Conservation (phyloP, 2,888 invertebrate species). For the Erynnis tages region DNA sequence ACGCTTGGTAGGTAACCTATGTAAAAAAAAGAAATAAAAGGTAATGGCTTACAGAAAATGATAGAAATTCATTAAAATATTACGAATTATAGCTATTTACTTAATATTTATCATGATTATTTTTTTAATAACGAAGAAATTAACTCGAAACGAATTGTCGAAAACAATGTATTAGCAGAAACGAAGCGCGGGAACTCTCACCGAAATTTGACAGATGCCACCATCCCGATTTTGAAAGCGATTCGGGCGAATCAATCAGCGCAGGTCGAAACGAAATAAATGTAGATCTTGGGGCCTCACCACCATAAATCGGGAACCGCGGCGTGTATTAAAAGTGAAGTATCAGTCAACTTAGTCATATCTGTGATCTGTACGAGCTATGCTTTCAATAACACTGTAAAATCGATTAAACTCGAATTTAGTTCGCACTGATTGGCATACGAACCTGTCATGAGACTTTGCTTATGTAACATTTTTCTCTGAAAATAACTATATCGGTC, state of each 20-base stretch:
- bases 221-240: constrained; percentile 40
- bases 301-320: constrained; percentile 51
- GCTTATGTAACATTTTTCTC: constrained; percentile 76
- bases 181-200: constrained; percentile 28
- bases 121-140: too few relatives aligned
- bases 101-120: too few relatives aligned
- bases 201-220: constrained; percentile 35
- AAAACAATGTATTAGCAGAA: constrained; percentile 21
- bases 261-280: constrained; percentile 60
- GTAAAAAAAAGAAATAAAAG: too few relatives aligned
- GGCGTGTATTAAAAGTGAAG: constrained; percentile 71
- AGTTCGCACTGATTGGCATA: constrained; percentile 43
- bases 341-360: constrained; percentile 53
- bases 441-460: constrained; percentile 66
- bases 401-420: constrained; percentile 48
- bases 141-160: too few relatives aligned
- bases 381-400: constrained; percentile 62
- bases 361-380: constrained; percentile 50
- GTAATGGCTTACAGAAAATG: too few relatives aligned
- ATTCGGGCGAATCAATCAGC: too few relatives aligned
- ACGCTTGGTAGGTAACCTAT: too few relatives aligned
- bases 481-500: constrained; percentile 58
- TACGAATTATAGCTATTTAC: too few relatives aligned
- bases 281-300: constrained; percentile 68
- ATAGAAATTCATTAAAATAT: too few relatives aligned